phyloP scores from a whole-genome alignment of 1,140 invertebrate species.

The Zaprionus ornatus region DNA sequence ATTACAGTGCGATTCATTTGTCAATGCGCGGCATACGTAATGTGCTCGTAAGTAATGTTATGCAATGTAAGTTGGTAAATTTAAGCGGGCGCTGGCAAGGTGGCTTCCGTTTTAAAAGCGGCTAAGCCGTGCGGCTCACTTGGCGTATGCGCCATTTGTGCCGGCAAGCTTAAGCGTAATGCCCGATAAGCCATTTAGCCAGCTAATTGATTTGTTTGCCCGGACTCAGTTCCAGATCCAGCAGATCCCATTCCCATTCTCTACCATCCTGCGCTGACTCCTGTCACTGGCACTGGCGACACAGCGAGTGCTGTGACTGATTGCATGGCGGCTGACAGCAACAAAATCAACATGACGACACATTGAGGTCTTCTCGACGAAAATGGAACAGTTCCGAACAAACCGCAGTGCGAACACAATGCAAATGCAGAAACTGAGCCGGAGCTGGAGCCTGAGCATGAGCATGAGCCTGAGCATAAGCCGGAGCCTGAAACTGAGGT shows the following conservation, averaged over 20 bases:
- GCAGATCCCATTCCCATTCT: background rate
- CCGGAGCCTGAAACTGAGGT: conserved; percentile 3
- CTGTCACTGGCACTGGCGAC: background rate
- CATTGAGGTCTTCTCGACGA: conserved; percentile 40
- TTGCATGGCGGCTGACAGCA: conserved; percentile 39
- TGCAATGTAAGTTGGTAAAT: conserved; percentile 31
- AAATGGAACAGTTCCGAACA: conserved; percentile 35
- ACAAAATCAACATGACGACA: conserved; percentile 26
- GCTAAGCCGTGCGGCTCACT: conserved; percentile 1
- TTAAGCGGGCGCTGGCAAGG: background rate
- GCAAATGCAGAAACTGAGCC: conserved; percentile 17
- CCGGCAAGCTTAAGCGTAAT: conserved; percentile 30
- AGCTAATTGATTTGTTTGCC: conserved; percentile 64
- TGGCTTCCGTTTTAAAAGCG: conserved; percentile 1
- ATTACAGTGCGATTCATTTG: conserved; percentile 31
- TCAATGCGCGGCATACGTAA: conserved; percentile 25
- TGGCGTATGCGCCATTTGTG: conserved; percentile 23
- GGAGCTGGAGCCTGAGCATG: conserved; percentile 1
- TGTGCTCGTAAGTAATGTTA: background rate
- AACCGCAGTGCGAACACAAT: conserved; percentile 22
- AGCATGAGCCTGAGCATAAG: conserved; percentile 20
- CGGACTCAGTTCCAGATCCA: background rate
- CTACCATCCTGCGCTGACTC: background rate
- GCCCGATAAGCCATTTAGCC: conserved; percentile 50
- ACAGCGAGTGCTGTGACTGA: conserved; percentile 35